A percentile compares a stretch with the other conserved stretches of the same genome.
Evolutionary conservation across 2,113 vertebrate genomes (phyloP).

Genomic region (Nannobrachium achirus): DNA sequence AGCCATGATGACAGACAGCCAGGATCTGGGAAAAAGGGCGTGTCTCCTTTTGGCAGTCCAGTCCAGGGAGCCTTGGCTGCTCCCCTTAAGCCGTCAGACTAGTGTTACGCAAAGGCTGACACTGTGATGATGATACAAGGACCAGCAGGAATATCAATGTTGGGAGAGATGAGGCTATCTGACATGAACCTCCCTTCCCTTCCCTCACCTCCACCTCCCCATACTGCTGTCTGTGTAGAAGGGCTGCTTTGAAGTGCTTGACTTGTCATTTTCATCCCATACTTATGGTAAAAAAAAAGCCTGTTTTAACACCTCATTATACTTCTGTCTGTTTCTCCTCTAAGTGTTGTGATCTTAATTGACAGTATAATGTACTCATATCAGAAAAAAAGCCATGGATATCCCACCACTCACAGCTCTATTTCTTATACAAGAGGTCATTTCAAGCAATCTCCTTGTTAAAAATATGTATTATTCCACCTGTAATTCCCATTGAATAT

Average conservation of each 20-base stretch:
- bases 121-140: slow-evolving; percentile 32
- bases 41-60: slow-evolving; percentile 32
- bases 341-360: no score
- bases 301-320: neutral
- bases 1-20: slow-evolving; percentile 63
- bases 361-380: no score
- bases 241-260: neutral
- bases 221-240: slow-evolving; percentile 12
- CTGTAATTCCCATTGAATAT: no score
- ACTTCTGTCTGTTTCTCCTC: neutral
- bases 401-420: no score
- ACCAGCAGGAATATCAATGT: slow-evolving; percentile 61
- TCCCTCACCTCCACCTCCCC: neutral
- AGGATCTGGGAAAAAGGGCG: slow-evolving; percentile 44
- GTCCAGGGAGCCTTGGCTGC: slow-evolving; percentile 30
- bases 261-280: neutral
- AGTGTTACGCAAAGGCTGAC: slow-evolving; percentile 37
- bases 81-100: slow-evolving; percentile 50
- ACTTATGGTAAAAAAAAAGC: no score
- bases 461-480: no score
- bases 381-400: no score
- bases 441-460: no score
- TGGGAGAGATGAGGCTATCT: slow-evolving; percentile 35
- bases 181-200: slow-evolving; percentile 11
- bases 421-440: no score